A percentile compares a stretch with the other conserved stretches of the same genome.
These are phyloP conservation scores for Eueides isabella DNA, from an alignment of 1,140 invertebrate genomes.

Conservation along the genomic window DNA sequence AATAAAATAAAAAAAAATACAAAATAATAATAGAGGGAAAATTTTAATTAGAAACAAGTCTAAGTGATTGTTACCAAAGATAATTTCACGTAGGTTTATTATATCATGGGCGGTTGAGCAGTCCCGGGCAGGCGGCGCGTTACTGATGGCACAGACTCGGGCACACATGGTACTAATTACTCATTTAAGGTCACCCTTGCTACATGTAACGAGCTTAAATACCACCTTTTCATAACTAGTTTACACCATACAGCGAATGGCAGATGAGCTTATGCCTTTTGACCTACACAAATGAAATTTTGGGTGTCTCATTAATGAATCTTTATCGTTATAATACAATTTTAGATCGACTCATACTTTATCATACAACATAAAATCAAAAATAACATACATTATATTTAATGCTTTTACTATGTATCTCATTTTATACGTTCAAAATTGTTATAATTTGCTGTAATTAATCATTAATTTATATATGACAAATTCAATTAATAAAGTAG, in stretches of 20 bases:
- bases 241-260: constrained; percentile 31
- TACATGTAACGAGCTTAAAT: constrained; percentile 48
- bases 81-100: constrained; percentile 70
- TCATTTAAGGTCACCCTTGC: constrained; percentile 60
- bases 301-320: not conserved
- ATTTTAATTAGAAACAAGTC: constrained; percentile 59
- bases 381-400: no score
- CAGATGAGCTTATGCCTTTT: constrained; percentile 18
- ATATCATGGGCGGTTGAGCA: constrained; percentile 44
- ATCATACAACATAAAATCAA: not conserved
- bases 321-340: not conserved
- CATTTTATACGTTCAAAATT: no score
- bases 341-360: not conserved
- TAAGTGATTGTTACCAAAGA: constrained; percentile 70
- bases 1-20: not conserved
- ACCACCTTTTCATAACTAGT: constrained; percentile 43
- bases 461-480: no score
- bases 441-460: no score
- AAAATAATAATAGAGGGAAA: constrained; percentile 1
- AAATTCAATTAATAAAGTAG: no score
- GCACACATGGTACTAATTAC: constrained; percentile 74
- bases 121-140: constrained; percentile 58
- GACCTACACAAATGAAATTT: not conserved
- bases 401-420: no score
- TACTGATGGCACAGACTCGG: constrained; percentile 56